phyloP scores from a whole-genome alignment of 2,888 invertebrate species.

The Pedicia rivosa region DNA sequence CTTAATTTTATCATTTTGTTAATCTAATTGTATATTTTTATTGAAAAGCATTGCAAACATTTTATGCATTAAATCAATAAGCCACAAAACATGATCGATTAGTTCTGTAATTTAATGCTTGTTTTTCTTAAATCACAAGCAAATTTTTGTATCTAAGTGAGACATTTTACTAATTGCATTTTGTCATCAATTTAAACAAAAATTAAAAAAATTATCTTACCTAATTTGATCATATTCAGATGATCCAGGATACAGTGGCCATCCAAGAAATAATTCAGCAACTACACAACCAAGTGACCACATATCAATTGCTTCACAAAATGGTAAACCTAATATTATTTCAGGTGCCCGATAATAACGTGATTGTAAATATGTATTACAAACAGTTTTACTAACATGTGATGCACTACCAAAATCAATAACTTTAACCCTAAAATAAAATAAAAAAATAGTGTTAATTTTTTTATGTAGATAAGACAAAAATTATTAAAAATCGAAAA shows the following conservation, averaged over 20 bases:
- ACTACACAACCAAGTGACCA: slow-evolving; percentile 99
- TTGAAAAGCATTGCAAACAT: too few species aligned
- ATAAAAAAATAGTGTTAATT: neutral
- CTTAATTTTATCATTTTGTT: too few species aligned
- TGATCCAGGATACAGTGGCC: slow-evolving; percentile 98
- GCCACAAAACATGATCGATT: too few species aligned
- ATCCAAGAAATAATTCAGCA: slow-evolving; percentile 96
- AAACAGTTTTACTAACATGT: slow-evolving; percentile 98
- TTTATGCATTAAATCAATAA: too few species aligned
- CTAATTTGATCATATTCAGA: slow-evolving; percentile 98
- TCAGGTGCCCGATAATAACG: slow-evolving; percentile 97
- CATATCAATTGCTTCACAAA: slow-evolving; percentile 99
- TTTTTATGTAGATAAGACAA: too few species aligned
- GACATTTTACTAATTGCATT: neutral
- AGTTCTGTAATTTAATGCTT: too few species aligned
- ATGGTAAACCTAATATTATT: slow-evolving; percentile 92
- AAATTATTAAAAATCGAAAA: neutral
- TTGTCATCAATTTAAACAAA: neutral
- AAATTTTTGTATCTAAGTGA: too few species aligned
- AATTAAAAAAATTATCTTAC: slow-evolving; percentile 39
- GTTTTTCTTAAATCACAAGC: too few species aligned
- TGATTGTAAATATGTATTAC: slow-evolving; percentile 98
- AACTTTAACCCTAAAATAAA: slow-evolving; percentile 72
- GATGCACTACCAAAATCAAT: slow-evolving; percentile 99
- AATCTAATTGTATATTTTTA: too few species aligned